These are phyloP conservation scores for Prosopocoilus inquinatus DNA, from an alignment of 2,888 invertebrate genomes.

Conservation along the genomic window DNA sequence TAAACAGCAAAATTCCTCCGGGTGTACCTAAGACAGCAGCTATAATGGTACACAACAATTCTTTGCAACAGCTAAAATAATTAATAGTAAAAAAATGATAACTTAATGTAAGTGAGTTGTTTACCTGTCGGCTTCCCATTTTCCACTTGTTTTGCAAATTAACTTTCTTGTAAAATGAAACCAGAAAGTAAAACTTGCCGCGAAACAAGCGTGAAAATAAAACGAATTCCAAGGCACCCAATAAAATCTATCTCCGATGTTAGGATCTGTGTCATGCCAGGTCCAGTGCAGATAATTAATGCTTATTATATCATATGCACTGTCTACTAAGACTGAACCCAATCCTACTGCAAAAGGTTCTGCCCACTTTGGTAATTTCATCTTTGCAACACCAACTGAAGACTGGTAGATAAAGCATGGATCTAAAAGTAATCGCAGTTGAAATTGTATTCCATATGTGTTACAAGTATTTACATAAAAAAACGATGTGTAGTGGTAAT, in stretches of 20 bases:
- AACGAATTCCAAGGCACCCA: conserved; percentile 85
- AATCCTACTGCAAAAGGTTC: conserved; percentile 70
- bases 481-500: conserved; percentile 69
- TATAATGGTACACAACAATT: conserved; percentile 56
- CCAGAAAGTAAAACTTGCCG: conserved; percentile 68
- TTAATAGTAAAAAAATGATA: background rate
- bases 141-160: conserved; percentile 55
- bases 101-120: background rate
- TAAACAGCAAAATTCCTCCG: conserved; percentile 69
- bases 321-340: conserved; percentile 68
- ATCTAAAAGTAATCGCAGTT: conserved; percentile 48
- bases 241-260: conserved; percentile 70
- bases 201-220: conserved; percentile 76
- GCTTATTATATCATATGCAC: conserved; percentile 77
- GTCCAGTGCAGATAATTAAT: conserved; percentile 81
- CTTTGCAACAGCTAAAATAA: conserved; percentile 52
- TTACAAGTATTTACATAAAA: conserved; percentile 59
- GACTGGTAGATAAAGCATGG: conserved; percentile 63
- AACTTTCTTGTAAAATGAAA: conserved; percentile 60
- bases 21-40: conserved; percentile 69
- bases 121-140: conserved; percentile 61
- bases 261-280: conserved; percentile 77
- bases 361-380: conserved; percentile 58
- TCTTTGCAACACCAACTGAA: conserved; percentile 56
- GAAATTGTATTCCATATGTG: conserved; percentile 1